Evolutionary conservation across 2,888 invertebrate genomes (phyloP).

Genomic region (Rhingia campestris): DNA sequence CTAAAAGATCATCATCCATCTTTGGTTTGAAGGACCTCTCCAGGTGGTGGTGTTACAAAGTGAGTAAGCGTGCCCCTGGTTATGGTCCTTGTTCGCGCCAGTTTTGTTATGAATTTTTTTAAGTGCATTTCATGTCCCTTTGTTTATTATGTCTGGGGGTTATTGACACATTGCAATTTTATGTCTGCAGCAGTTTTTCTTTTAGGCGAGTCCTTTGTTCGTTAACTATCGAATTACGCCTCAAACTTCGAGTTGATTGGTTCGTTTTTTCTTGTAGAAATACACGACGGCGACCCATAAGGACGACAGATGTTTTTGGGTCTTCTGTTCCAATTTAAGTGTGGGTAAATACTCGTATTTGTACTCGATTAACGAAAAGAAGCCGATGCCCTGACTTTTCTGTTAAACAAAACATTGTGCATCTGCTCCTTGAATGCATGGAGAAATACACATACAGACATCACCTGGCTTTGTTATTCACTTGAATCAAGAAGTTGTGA

Average conservation of each 20-base stretch:
- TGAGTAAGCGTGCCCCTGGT: conserved; percentile 56
- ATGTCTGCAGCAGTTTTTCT: conserved; percentile 22
- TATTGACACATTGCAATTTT: conserved; percentile 67
- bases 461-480: conserved; percentile 52
- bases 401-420: conserved; percentile 39
- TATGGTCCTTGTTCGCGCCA: conserved; percentile 58
- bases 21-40: background rate
- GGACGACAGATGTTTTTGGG: conserved; percentile 60
- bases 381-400: conserved; percentile 53
- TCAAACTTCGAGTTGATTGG: conserved; percentile 50
- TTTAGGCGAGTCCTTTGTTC: conserved; percentile 51
- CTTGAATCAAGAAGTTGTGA: background rate
- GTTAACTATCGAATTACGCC: conserved; percentile 56
- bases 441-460: conserved; percentile 6
- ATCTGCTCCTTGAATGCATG: conserved; percentile 65
- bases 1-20: conserved; percentile 11
- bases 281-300: conserved; percentile 41
- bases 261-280: conserved; percentile 48
- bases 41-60: conserved; percentile 41
- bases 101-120: conserved; percentile 2
- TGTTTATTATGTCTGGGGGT: conserved; percentile 70
- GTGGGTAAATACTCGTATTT: conserved; percentile 4
- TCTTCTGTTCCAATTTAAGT: conserved; percentile 21
- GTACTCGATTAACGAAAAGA: conserved; percentile 52
- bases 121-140: conserved; percentile 22